These are phyloP conservation scores for Pollenia labialis DNA, from an alignment of 2,888 invertebrate genomes.

Conservation along the genomic window DNA sequence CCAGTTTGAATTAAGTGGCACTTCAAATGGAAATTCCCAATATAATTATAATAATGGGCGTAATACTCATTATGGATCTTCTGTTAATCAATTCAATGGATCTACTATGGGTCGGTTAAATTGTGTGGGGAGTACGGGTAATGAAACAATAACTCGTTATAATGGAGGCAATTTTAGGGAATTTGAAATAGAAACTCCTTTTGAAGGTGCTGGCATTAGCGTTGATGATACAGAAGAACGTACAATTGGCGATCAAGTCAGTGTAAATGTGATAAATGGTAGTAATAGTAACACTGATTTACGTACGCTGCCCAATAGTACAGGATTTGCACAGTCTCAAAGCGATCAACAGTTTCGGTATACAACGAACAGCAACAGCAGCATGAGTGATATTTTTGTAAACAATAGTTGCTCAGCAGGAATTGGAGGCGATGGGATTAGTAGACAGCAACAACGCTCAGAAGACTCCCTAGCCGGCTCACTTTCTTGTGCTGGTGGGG, in stretches of 20 bases:
- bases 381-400: conserved; percentile 83
- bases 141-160: conserved; percentile 39
- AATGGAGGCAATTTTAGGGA: conserved; percentile 70
- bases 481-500: conserved; percentile 52
- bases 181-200: conserved; percentile 57
- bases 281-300: conserved; percentile 68
- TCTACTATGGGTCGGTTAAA: conserved; percentile 64
- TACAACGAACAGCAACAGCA: conserved; percentile 82
- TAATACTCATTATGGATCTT: conserved; percentile 72
- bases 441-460: conserved; percentile 49
- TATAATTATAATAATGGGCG: conserved; percentile 73
- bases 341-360: conserved; percentile 83
- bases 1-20: conserved; percentile 62
- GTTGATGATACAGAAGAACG: conserved; percentile 75
- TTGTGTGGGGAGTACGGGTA: conserved; percentile 55
- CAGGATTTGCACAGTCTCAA: conserved; percentile 81
- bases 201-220: conserved; percentile 21
- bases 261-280: conserved; percentile 68
- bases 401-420: conserved; percentile 81
- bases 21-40: conserved; percentile 72
- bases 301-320: conserved; percentile 65
- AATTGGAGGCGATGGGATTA: conserved; percentile 64
- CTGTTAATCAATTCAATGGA: conserved; percentile 67
- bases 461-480: conserved; percentile 58
- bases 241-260: conserved; percentile 70